phyloP scores from a whole-genome alignment of 2,113 vertebrate species.

The Ptyas mucosa region DNA sequence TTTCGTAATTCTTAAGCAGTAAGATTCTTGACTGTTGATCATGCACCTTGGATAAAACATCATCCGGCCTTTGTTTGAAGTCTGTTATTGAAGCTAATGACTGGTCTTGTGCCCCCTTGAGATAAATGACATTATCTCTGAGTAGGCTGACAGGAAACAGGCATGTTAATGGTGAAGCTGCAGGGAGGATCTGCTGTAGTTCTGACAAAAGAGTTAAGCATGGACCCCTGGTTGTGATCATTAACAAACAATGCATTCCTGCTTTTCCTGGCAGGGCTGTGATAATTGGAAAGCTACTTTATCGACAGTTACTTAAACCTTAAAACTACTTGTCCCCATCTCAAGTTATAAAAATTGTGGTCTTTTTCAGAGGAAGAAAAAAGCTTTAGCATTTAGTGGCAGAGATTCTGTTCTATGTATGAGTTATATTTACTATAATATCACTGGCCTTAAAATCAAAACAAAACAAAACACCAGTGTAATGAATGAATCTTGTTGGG shows the following conservation, averaged over 20 bases:
- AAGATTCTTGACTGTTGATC: conserved; percentile 60
- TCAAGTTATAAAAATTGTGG: conserved; percentile 43
- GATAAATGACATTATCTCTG: conserved; percentile 87
- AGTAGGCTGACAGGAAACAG: conserved; percentile 86
- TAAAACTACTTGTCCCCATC: conserved; percentile 52
- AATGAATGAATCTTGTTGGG: not conserved
- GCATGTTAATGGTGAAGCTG: conserved; percentile 82
- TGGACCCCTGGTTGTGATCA: conserved; percentile 73
- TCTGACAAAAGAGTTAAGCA: conserved; percentile 72
- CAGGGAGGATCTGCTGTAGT: conserved; percentile 72
- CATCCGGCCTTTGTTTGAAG: conserved; percentile 79
- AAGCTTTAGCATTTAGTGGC: not conserved
- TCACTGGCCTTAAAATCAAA: not conserved
- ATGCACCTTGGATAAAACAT: conserved; percentile 68
- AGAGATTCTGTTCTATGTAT: not conserved
- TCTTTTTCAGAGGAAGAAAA: conserved; percentile 23
- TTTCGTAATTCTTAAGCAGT: conserved; percentile 55
- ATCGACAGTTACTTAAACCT: conserved; percentile 60
- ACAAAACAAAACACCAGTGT: not conserved
- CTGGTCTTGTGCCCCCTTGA: conserved; percentile 77
- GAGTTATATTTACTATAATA: not conserved
- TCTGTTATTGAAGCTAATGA: conserved; percentile 82
- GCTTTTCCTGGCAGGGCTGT: conserved; percentile 64
- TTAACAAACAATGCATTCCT: conserved; percentile 73
- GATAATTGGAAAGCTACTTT: conserved; percentile 71